Evolutionary conservation across 2,113 vertebrate species (phyloP).

Genomic region (Spheniscus mendiculus): DNA sequence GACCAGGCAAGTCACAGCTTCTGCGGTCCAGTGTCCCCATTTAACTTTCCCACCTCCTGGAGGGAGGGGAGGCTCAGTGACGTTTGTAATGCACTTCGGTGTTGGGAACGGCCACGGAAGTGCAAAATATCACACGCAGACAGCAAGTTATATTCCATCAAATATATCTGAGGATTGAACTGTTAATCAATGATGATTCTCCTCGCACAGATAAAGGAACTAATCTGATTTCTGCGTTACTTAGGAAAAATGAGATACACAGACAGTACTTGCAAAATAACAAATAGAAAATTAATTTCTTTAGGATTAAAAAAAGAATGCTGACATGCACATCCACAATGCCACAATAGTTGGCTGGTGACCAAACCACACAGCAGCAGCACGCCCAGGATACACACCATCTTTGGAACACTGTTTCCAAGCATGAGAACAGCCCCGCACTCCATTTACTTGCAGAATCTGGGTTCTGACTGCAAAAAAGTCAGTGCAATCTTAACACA

Average conservation of each 20-base stretch:
- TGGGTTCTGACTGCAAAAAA: neutral
- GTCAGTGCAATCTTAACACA: neutral
- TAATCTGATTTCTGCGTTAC: neutral
- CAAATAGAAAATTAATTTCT: neutral
- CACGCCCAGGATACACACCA: neutral
- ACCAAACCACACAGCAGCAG: neutral
- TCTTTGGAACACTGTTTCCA: neutral
- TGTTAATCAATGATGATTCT: neutral
- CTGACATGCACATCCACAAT: neutral
- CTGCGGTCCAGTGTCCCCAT: neutral
- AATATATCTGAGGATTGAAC: neutral
- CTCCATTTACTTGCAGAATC: neutral
- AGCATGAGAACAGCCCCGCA: neutral
- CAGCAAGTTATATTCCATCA: neutral
- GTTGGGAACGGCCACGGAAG: rapidly evolving
- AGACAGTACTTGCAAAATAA: neutral
- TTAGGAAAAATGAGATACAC: neutral
- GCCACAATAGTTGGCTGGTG: neutral
- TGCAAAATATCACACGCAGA: neutral
- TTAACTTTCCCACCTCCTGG: neutral
- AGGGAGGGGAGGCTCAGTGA: neutral
- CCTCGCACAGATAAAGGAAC: neutral
- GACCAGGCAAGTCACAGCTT: neutral
- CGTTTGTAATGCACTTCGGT: rapidly evolving
- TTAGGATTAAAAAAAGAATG: neutral